Base-by-base conservation (phyloP, 2,797 vertebrate genomes). In the Sebastes variabilis region DNA sequence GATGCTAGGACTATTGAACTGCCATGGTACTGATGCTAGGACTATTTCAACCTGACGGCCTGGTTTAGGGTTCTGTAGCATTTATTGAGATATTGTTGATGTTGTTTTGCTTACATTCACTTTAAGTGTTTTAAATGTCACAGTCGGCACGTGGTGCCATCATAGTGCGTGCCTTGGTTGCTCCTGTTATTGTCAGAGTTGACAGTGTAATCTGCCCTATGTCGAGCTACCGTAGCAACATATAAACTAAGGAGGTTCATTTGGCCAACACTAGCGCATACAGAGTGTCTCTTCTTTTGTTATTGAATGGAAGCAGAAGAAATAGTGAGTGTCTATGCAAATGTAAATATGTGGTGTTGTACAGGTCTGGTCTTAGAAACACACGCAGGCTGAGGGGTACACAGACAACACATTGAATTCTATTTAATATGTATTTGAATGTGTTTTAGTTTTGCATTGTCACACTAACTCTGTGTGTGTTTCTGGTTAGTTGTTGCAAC, bases 241-340 rank as follows among this genome's bases (percentile, higher is more conserved):
- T 5, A 24, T 52, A 24, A 24, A 64, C 27, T 3, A n/a, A 27
- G 27, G 14, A 32, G 30, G n/a, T 52, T 36, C 9, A 1, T 34
- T 67, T 46, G 42, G 2, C 10, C 22, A 9, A 12, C 25, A 38
- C 25, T 11, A 22, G 27, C 1, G 36, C 36, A 38, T 38, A 18
- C 36, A 2, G 2, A 2, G 8, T 22, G 38, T 61, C 38, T 52
- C 42, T 66, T 38, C 10, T 42, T 67, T 20, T 27, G 20, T 49
- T 42, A 27, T 49, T 14, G 30, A 66, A 62, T 38, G 8, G 55
- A 73, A 66, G 16, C 27, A 56, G 49, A 65, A 52, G 24, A 61
- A 69, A 68, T 36, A 6, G 36, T 9, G 34, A 67, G 79, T 25
- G 59, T 81, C 81, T 88, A 76, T 81, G 84, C 86, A 87, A 85